These are phyloP conservation scores for Montifringilla adamsi DNA, from an alignment of 2,113 vertebrate genomes.

Conservation along the genomic window DNA sequence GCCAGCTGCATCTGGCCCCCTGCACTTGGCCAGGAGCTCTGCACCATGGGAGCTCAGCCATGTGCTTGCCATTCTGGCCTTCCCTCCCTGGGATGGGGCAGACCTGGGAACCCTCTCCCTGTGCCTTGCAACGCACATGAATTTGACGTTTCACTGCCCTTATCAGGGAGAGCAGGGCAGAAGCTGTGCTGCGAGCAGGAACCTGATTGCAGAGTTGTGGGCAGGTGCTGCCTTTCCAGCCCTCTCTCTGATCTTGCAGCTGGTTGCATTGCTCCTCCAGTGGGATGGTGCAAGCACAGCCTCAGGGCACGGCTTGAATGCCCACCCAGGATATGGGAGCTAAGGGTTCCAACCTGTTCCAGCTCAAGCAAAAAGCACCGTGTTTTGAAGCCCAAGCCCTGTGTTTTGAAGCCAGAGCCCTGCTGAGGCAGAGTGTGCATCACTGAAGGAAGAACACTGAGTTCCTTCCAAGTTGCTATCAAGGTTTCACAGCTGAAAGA, in stretches of 20 bases:
- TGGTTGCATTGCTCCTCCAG: background rate
- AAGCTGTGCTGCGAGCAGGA: background rate
- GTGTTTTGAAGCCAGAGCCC: background rate
- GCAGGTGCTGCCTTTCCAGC: background rate
- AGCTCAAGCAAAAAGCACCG: background rate
- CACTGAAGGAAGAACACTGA: background rate
- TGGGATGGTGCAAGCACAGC: background rate
- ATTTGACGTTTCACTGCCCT: background rate
- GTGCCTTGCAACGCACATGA: background rate
- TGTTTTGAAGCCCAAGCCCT: background rate
- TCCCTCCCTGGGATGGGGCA: background rate
- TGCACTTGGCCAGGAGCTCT: background rate
- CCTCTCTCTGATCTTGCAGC: background rate
- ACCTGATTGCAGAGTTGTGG: rapidly evolving
- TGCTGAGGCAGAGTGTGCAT: background rate
- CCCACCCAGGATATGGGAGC: background rate
- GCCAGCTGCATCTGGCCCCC: background rate
- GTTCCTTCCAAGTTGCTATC: background rate
- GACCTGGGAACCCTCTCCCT: background rate
- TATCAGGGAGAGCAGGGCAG: background rate
- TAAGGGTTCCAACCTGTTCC: background rate
- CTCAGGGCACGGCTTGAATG: rapidly evolving
- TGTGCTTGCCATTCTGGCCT: background rate
- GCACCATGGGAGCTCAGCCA: rapidly evolving
- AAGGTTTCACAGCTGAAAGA: background rate